Percentiles rank a stretch among this genome's conserved stretches.
phyloP scores from a whole-genome alignment of 92 coral and sea anemone species.

The Porites cylindrica region DNA sequence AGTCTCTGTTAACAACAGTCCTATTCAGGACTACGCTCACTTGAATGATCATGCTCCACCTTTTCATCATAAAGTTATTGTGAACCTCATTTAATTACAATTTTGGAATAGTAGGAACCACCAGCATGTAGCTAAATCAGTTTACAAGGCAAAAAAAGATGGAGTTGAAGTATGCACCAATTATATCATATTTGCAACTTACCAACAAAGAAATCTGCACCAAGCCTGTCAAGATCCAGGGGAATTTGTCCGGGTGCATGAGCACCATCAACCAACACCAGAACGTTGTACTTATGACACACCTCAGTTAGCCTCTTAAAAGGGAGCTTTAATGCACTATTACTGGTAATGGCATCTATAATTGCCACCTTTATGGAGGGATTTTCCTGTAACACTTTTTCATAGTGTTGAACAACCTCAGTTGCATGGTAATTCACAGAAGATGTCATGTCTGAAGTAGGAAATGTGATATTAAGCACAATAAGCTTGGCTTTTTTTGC shows the following conservation, averaged over 20 bases:
- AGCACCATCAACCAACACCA: conserved; percentile 86
- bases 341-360: conserved; percentile 80
- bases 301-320: conserved; percentile 73
- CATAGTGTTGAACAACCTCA: conserved; percentile 79
- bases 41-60: no score
- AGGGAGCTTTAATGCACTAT: conserved; percentile 77
- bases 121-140: no score
- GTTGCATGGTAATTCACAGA: conserved; percentile 66
- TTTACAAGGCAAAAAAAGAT: no score
- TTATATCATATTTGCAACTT: conserved; percentile 4
- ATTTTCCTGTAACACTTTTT: conserved; percentile 75
- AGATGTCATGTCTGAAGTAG: conserved; percentile 71
- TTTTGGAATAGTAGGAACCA: no score
- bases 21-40: no score
- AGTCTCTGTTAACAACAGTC: no score
- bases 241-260: conserved; percentile 92
- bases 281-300: conserved; percentile 75
- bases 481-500: conserved; percentile 73
- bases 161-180: no score
- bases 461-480: conserved; percentile 82
- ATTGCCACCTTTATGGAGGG: conserved; percentile 73
- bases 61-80: no score
- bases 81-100: no score
- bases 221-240: conserved; percentile 76
- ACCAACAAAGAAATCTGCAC: conserved; percentile 92